Evolutionary conservation across 2,113 vertebrate genomes (phyloP).

Genomic region (Thymallus thymallus): DNA sequence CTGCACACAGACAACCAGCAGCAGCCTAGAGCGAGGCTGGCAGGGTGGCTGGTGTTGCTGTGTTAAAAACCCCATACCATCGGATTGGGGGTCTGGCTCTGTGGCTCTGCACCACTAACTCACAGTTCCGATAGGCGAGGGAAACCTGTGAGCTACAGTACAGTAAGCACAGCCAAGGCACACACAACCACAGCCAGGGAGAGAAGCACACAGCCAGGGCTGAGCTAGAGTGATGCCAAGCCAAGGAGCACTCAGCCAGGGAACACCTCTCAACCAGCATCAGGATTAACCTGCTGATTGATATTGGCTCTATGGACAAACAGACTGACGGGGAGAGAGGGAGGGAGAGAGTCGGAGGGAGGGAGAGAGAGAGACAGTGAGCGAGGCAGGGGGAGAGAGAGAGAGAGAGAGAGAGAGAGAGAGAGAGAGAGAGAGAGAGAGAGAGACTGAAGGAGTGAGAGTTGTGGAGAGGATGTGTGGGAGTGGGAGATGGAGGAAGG

Average conservation of each 20-base stretch:
- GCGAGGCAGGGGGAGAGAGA: neutral
- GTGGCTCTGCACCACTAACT: neutral
- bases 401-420: conserved; percentile 12
- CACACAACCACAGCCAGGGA: too few species aligned
- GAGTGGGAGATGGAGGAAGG: neutral
- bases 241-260: too few species aligned
- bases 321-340: neutral
- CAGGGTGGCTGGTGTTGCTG: neutral
- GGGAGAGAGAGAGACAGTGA: too few species aligned
- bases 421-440: neutral
- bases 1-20: neutral
- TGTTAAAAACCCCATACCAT: neutral
- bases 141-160: too few species aligned
- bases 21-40: neutral
- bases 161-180: too few species aligned
- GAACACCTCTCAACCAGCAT: conserved; percentile 49
- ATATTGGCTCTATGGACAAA: conserved; percentile 45
- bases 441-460: neutral
- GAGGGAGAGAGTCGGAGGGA: neutral
- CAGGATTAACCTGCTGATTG: conserved; percentile 55
- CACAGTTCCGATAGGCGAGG: too few species aligned
- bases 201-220: neutral
- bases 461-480: neutral
- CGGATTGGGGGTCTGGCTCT: neutral
- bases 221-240: neutral